Evolutionary conservation across 2,113 vertebrate genomes (phyloP).

Genomic region (Vulpes lagopus): DNA sequence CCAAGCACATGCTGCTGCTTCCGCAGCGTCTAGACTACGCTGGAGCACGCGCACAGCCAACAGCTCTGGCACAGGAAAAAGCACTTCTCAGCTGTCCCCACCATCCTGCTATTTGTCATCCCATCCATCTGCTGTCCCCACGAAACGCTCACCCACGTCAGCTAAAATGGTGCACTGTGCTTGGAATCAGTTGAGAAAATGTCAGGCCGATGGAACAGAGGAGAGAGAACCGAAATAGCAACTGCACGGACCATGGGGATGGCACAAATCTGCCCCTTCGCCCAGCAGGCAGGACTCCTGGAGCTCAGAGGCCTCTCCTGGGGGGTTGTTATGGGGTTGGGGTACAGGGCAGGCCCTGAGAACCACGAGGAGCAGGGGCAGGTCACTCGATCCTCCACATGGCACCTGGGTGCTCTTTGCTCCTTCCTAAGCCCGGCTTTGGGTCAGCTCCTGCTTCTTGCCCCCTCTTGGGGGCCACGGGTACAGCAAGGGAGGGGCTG

Average conservation of each 20-base stretch:
- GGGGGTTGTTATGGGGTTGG: not conserved
- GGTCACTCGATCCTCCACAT: not conserved
- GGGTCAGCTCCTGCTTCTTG: not conserved
- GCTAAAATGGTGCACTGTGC: slow-evolving; percentile 77
- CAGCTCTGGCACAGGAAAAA: slow-evolving; percentile 68
- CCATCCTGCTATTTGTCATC: slow-evolving; percentile 80
- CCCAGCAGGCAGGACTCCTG: not conserved
- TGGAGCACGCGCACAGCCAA: slow-evolving; percentile 3
- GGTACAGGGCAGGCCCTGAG: too few species aligned
- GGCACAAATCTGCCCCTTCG: not conserved
- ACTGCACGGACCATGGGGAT: not conserved
- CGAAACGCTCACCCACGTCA: slow-evolving; percentile 76
- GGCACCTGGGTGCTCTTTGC: not conserved
- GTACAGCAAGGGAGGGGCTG: not conserved
- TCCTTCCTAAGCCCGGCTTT: not conserved
- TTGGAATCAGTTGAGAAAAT: slow-evolving; percentile 70
- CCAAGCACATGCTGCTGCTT: not conserved
- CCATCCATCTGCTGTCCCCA: slow-evolving; percentile 79
- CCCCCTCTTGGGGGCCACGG: not conserved
- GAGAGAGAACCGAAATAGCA: slow-evolving; percentile 65
- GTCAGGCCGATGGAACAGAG: slow-evolving; percentile 62
- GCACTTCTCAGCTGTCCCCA: slow-evolving; percentile 70
- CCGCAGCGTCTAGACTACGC: not conserved
- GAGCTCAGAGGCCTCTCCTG: not conserved
- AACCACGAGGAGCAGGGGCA: not conserved